Conservation (phyloP, 2,113 vertebrate genomes). For the Quiscalus mexicanus region DNA sequence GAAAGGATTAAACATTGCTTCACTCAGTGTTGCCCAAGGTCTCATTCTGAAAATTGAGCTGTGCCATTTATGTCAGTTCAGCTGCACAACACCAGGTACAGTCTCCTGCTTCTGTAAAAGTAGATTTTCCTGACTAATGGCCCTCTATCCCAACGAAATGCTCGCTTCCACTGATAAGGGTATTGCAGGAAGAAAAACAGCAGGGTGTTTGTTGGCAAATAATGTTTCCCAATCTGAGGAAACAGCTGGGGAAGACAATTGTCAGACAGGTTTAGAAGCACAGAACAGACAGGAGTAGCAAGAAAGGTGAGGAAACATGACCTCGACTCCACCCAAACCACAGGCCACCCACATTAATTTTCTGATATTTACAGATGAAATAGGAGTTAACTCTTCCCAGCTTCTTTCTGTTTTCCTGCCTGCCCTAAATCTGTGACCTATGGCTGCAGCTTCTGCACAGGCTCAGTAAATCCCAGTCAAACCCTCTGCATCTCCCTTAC, state of each 20-base stretch:
- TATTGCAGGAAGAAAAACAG: neutral
- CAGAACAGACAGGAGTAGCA: neutral
- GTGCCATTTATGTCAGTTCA: neutral
- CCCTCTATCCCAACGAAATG: neutral
- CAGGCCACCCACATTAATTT: slow-evolving; percentile 28
- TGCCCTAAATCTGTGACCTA: neutral
- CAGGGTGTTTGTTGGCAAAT: neutral
- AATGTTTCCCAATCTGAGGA: slow-evolving; percentile 22
- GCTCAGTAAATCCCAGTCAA: neutral
- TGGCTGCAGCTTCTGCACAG: neutral
- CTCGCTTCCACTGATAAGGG: neutral
- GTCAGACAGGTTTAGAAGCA: neutral
- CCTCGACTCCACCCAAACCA: slow-evolving; percentile 30
- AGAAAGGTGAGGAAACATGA: slow-evolving; percentile 20
- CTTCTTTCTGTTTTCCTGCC: neutral
- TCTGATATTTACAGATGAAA: neutral
- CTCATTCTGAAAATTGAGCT: neutral
- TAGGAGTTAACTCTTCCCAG: neutral
- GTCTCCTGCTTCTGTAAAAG: neutral
- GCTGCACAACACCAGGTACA: neutral
- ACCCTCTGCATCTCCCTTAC: neutral
- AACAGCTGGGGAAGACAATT: neutral
- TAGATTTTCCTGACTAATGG: neutral
- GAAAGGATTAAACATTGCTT: neutral
- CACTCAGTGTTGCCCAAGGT: neutral